Evolutionary conservation across 2,797 vertebrate genomes (phyloP).

Genomic region (Squalus acanthias): DNA sequence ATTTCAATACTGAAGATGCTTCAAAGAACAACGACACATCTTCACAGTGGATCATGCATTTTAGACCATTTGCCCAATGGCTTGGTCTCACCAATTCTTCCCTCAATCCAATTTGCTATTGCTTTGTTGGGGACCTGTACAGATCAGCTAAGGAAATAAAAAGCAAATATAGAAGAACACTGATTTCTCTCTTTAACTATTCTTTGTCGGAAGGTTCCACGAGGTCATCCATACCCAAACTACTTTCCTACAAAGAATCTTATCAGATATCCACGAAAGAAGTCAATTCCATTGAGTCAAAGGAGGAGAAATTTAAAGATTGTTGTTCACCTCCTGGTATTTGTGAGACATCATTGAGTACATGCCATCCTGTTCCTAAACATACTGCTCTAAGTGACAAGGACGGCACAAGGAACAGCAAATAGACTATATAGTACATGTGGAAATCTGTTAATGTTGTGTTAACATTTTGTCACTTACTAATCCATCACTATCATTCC

Average conservation of each 20-base stretch:
- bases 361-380: conserved; percentile 47
- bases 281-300: conserved; percentile 39
- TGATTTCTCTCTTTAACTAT: conserved; percentile 61
- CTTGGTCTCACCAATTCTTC: conserved; percentile 86
- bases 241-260: conserved; percentile 57
- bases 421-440: not conserved
- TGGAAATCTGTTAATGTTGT: not conserved
- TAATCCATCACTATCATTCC: not conserved
- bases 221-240: conserved; percentile 56
- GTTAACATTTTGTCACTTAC: conserved; percentile 2
- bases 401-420: not conserved
- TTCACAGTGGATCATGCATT: conserved; percentile 71
- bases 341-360: conserved; percentile 47
- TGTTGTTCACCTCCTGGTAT: conserved; percentile 51
- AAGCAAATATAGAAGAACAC: conserved; percentile 74
- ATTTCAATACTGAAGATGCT: conserved; percentile 58
- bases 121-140: conserved; percentile 82
- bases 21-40: conserved; percentile 61
- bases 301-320: conserved; percentile 49
- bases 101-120: conserved; percentile 88
- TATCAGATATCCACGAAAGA: conserved; percentile 49
- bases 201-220: conserved; percentile 54
- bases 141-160: conserved; percentile 79
- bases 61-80: conserved; percentile 83
- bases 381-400: not conserved